Evolutionary conservation across 2,797 vertebrate genomes (phyloP).

Genomic region (Manis javanica): DNA sequence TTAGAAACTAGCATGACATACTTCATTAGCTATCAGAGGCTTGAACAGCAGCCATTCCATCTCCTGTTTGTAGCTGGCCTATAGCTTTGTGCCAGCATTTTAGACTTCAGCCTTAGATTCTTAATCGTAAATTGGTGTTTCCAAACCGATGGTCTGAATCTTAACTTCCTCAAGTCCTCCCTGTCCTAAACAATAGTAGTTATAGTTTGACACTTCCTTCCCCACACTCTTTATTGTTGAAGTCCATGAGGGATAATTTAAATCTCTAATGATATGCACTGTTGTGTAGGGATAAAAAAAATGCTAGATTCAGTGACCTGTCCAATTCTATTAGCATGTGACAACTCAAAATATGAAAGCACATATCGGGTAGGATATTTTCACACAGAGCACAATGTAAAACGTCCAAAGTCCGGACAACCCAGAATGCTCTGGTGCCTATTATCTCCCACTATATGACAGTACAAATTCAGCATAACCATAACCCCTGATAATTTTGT

Average conservation of each 20-base stretch:
- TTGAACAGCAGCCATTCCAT: background rate
- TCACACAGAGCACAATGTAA: background rate
- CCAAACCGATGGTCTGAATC: background rate
- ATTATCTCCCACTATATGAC: background rate
- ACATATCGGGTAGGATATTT: background rate
- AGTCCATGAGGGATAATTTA: background rate
- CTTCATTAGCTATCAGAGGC: background rate
- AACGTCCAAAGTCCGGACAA: background rate
- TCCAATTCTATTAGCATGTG: background rate
- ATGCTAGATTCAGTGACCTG: background rate
- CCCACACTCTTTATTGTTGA: background rate
- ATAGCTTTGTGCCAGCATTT: background rate
- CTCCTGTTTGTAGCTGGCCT: no score
- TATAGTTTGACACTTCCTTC: background rate
- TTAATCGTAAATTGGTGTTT: background rate
- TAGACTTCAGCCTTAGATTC: background rate
- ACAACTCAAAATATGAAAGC: background rate
- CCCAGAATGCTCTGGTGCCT: background rate
- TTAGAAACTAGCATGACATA: background rate
- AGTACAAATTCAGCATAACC: background rate
- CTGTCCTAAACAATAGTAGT: background rate
- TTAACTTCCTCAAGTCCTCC: background rate
- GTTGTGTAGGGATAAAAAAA: background rate
- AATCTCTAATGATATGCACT: background rate
- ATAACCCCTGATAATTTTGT: background rate